These are phyloP conservation scores for Cyclophora punctaria DNA, from an alignment of 2,888 invertebrate genomes.

Conservation along the genomic window DNA sequence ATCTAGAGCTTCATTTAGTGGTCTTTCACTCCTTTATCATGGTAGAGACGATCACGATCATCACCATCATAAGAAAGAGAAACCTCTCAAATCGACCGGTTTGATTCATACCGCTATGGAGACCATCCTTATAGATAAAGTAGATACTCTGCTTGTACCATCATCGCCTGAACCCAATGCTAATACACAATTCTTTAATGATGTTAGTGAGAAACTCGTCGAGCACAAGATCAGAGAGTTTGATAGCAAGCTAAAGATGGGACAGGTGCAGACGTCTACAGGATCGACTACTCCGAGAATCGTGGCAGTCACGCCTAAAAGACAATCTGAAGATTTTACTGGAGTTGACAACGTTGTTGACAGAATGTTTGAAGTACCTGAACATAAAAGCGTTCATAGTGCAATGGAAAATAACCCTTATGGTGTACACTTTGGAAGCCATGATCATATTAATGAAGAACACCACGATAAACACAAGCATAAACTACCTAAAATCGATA, in stretches of 20 bases:
- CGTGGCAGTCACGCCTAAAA: conserved; percentile 20
- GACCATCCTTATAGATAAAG: conserved; percentile 73
- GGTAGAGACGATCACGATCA: conserved; percentile 40
- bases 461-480: no score
- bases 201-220: conserved; percentile 54
- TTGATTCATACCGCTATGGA: conserved; percentile 72
- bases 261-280: conserved; percentile 15
- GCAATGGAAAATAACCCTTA: conserved; percentile 27
- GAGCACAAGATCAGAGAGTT: conserved; percentile 44
- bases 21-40: conserved; percentile 34
- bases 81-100: conserved; percentile 48
- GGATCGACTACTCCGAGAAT: conserved; percentile 18
- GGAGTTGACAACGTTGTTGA: conserved; percentile 7
- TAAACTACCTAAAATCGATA: not conserved
- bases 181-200: conserved; percentile 53
- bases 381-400: conserved; percentile 30
- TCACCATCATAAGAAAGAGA: conserved; percentile 39
- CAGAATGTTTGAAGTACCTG: conserved; percentile 3
- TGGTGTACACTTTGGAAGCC: not conserved
- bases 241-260: conserved; percentile 13
- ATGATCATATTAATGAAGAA: no score
- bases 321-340: conserved; percentile 17
- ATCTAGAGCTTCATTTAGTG: conserved; percentile 56
- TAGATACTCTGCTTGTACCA: conserved; percentile 57
- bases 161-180: conserved; percentile 46